phyloP scores from a whole-genome alignment of 53 echinoderm and acorn worm genomes.

The Temnopleurus reevesii region DNA sequence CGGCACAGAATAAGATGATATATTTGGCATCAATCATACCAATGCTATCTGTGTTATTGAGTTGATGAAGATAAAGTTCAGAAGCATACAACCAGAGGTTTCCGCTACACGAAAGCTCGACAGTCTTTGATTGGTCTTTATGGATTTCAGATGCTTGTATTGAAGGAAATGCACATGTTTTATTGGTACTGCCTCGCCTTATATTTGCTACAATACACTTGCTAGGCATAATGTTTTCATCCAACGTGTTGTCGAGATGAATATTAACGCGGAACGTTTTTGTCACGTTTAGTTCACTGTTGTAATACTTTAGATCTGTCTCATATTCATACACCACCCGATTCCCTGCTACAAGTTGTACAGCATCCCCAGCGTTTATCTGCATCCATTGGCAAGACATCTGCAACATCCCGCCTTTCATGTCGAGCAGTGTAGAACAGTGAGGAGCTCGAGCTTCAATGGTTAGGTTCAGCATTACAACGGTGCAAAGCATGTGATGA shows the following conservation, averaged over 20 bases:
- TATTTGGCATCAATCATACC: neutral
- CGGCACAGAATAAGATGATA: neutral
- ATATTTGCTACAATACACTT: neutral
- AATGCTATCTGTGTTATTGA: neutral
- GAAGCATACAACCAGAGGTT: neutral
- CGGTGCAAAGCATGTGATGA: neutral
- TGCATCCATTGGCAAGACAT: conserved; percentile 4
- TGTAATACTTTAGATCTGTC: neutral
- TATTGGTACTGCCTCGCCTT: neutral
- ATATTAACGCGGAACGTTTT: neutral
- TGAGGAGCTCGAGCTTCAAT: neutral
- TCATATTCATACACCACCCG: neutral
- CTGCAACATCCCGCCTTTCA: neutral
- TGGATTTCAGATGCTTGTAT: neutral
- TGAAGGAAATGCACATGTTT: neutral
- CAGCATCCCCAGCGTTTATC: neutral
- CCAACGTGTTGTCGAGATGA: neutral
- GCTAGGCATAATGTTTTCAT: neutral
- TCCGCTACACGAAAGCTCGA: neutral
- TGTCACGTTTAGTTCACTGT: neutral
- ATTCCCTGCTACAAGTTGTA: neutral
- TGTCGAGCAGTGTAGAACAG: neutral
- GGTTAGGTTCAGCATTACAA: neutral
- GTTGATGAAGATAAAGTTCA: neutral
- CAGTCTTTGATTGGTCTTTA: neutral